Base-by-base conservation (phyloP, 2,888 invertebrate genomes). In the Osedax fenrisi region DNA sequence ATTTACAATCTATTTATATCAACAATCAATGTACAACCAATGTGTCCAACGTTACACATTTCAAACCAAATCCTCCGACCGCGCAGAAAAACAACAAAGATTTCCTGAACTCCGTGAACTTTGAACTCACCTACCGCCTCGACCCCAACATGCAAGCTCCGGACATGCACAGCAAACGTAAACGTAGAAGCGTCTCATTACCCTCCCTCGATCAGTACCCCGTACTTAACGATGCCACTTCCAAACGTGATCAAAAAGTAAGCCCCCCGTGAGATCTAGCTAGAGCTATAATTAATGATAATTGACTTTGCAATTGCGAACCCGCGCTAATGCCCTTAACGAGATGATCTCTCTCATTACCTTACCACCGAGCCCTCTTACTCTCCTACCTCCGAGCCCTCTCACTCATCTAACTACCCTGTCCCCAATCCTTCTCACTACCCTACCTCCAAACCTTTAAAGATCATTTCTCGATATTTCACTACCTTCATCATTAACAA, bases 221-320 rank as follows among this genome's bases (percentile, higher is more conserved):
- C 0, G 92, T 96, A 67, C 85, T 96, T 73, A 93, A 95, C 84
- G 90, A 92, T 77, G 91, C 91, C 67, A 89, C 90, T 80, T 92
- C 92, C 0, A 41, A 5, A 41, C 5, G 41, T 10, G 41, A 41
- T 10, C 41, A 41, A 17, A 41, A 41, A 17, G 41, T 41, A 41
- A n/a, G n/a, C n/a, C n/a, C n/a, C n/a, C n/a, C n/a, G n/a, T n/a
- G n/a, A n/a, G n/a, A n/a, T n/a, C n/a, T n/a, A n/a, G n/a, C n/a
- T n/a, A n/a, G n/a, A n/a, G n/a, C n/a, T n/a, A n/a, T n/a, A n/a
- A n/a, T n/a, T n/a, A n/a, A n/a, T n/a, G n/a, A n/a, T n/a, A n/a
- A n/a, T n/a, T n/a, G n/a, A n/a, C n/a, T n/a, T n/a, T n/a, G n/a
- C n/a, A n/a, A n/a, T n/a, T n/a, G n/a, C n/a, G n/a, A n/a, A n/a